Conservation (phyloP, 2,113 vertebrate genomes). For the Silurus glanis region DNA sequence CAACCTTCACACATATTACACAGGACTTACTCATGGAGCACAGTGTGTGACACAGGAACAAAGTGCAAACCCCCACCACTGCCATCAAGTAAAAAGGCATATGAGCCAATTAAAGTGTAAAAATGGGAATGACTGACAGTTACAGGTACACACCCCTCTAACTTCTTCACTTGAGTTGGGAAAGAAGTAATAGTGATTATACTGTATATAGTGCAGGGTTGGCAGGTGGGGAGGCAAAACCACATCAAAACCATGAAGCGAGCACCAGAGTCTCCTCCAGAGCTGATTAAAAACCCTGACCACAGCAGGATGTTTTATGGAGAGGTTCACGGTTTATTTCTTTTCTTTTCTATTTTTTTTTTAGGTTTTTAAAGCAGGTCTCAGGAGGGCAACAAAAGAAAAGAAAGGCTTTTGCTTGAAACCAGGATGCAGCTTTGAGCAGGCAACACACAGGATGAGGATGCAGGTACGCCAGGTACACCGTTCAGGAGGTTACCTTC, state of each 20-base stretch:
- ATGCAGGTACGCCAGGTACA: constrained; percentile 80
- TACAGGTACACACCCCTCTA: neutral
- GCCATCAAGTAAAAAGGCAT: neutral
- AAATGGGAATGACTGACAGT: neutral
- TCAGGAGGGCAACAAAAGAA: constrained; percentile 66
- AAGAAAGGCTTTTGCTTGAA: constrained; percentile 75
- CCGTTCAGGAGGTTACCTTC: constrained; percentile 89
- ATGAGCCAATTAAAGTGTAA: neutral
- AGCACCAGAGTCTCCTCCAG: constrained; percentile 65
- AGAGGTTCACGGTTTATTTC: constrained; percentile 47
- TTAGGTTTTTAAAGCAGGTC: constrained; percentile 72
- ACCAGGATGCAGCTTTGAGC: constrained; percentile 79
- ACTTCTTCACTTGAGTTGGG: neutral
- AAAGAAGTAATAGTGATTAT: neutral
- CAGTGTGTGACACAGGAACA: too few species aligned
- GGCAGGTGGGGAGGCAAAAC: constrained; percentile 49
- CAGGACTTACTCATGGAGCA: neutral
- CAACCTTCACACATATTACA: neutral
- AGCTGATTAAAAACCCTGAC: constrained; percentile 51
- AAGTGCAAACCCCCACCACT: too few species aligned
- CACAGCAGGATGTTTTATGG: constrained; percentile 48
- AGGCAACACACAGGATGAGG: constrained; percentile 84
- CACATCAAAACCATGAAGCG: constrained; percentile 61
- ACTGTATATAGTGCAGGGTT: neutral
- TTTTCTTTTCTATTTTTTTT: constrained; percentile 36